Evolutionary conservation across 2,113 vertebrate genomes (phyloP), one percentile per base, ranked within the genome.

Genomic region (Lepus timidus): DNA sequence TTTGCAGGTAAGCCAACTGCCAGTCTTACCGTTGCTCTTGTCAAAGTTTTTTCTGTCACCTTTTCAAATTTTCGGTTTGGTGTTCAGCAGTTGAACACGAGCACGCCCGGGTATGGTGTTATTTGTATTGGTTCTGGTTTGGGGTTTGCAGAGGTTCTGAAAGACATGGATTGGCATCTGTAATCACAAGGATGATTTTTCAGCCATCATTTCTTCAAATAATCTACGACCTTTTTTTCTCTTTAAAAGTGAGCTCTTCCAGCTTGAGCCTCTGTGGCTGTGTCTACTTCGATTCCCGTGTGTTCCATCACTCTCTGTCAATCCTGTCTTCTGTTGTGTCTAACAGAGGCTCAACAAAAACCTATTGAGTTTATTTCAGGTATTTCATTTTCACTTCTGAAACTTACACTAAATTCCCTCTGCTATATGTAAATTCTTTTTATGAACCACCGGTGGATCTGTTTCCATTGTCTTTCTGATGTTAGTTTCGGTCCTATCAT

Each of bases 381-480:
- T 25, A 67, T 73, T 91, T 19, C 67, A 75, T 82, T 88, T 94
- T 95, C 25, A 61, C 51, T 73, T 90, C 31, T 75, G 58, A 73
- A 93, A 79, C 93, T 75, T 62, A 33, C 71, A 33, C 10, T 81
- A 51, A 20, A 92, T 67, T 92, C 33, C 36, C 9, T 61, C 17
- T 49, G 29, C 3, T n/a, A 11, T 81, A 61, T 68, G 82, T n/a
- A 70, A 49, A 78, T 81, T 49, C 25, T 75, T 65, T 88, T 71
- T 31, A 55, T 44, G 31, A 22, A 6, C 84, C 33, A 67, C 29
- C n/a, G 29, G 3, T 33, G 9, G n/a, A 25, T 80, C 90, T 64
- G 27, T 79, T 75, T 36, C 52, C 36, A 0, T 70, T 58, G 1
- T 4, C 29, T 62, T 82, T 64, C 85, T 74, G 71, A 62, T 88